Evolutionary conservation across 2,797 vertebrate genomes (phyloP), one percentile per base, ranked within the genome.

Genomic region (Todus mexicanus): DNA sequence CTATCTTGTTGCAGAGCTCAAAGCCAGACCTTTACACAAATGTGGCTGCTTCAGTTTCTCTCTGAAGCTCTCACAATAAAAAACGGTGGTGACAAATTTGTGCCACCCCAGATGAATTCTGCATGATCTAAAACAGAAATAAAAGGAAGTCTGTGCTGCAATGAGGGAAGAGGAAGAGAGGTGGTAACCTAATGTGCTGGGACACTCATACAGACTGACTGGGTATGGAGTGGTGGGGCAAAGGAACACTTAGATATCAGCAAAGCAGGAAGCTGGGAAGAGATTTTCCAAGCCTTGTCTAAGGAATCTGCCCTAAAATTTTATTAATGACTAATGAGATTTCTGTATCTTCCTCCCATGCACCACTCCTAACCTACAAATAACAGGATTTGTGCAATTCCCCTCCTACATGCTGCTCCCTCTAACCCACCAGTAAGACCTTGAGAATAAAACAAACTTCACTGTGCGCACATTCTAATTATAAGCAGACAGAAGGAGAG

Each of bases 321-420:
- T 71, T 90, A 68, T 33, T 89, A 89, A 92, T 83, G 82, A 71
- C 51, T 84, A 86, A 91, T 84, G 38, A 35, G 48, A 93, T 92
- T 95, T 88, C 85, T 94, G 45, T 85, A 33, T 88, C 76, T 91
- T 31, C 76, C 69, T 95, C 84, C 73, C 70, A 57, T 84, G 7
- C 61, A 71, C 31, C 3, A 51, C 53, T 93, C 73, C 89, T 88
- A 94, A 91, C 56, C 78, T 92, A 89, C 90, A 96, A 95, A 95
- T 94, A 89, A 89, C 75, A 96, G 87, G 75, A 96, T 92, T 90
- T 97, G 77, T 95, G 94, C 6, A 6, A 90, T 92, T 96, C 54
- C 59, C 76, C 70, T 90, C 94, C 91, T 75, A 94, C 79, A 68
- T 22, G 2, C 53, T 59, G 10, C 70, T 96, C 54, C 51, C 38